These are phyloP conservation scores for Vulpes lagopus DNA, from an alignment of 2,113 vertebrate genomes.

Conservation along the genomic window DNA sequence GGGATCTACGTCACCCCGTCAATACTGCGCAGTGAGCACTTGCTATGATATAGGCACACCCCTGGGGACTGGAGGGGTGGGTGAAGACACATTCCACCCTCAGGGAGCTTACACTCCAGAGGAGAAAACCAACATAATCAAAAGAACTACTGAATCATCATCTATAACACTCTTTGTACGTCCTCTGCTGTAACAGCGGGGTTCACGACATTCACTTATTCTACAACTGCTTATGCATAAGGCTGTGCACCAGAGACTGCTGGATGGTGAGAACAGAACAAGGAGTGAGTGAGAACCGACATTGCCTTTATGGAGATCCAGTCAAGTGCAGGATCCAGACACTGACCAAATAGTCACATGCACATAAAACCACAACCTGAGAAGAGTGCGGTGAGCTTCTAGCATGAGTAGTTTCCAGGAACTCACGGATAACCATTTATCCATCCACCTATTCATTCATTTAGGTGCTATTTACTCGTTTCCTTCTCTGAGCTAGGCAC, in stretches of 20 bases:
- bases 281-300: not conserved
- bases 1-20: not conserved
- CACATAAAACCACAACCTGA: not conserved
- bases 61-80: fast-evolving
- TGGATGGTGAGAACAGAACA: not conserved
- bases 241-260: too few relatives aligned
- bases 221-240: not conserved
- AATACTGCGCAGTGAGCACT: too few relatives aligned
- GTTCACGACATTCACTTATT: not conserved
- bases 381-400: fast-evolving
- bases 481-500: not conserved
- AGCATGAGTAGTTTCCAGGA: fast-evolving
- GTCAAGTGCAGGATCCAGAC: not conserved
- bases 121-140: not conserved
- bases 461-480: not conserved
- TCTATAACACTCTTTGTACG: not conserved
- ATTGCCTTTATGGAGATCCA: not conserved
- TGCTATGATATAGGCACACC: fast-evolving
- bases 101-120: not conserved
- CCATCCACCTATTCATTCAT: not conserved
- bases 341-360: not conserved
- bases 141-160: not conserved
- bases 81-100: not conserved
- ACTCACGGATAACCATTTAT: fast-evolving
- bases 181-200: not conserved